phyloP scores from a whole-genome alignment of 2,888 invertebrate genomes.

The Diarsia brunnea region DNA sequence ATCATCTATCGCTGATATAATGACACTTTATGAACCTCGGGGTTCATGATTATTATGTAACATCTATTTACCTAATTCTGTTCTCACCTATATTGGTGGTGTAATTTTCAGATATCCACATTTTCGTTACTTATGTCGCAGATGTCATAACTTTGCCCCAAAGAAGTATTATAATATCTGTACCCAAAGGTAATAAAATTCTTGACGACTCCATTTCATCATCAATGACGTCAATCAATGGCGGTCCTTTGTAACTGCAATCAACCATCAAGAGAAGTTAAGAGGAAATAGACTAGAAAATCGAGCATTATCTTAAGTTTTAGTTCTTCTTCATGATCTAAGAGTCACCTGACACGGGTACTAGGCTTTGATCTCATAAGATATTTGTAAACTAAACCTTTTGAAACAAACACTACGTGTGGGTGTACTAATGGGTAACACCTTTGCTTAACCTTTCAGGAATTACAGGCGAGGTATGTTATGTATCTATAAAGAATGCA shows the following conservation, averaged over 20 bases:
- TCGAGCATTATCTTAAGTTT: neutral
- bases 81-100: too few species aligned
- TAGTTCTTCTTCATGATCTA: neutral
- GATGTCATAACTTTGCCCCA: neutral
- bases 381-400: neutral
- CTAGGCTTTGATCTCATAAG: neutral
- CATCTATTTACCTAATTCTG: too few species aligned
- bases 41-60: too few species aligned
- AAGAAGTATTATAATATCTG: too few species aligned
- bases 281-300: neutral
- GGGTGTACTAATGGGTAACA: too few species aligned
- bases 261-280: neutral
- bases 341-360: neutral
- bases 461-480: too few species aligned
- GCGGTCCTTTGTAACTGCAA: neutral
- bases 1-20: neutral
- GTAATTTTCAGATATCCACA: neutral
- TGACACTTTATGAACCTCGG: neutral
- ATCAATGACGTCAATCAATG: constrained; percentile 11
- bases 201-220: neutral
- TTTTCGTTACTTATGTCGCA: too few species aligned
- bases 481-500: too few species aligned
- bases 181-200: constrained; percentile 23
- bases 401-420: too few species aligned
- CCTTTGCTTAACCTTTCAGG: too few species aligned